Conservation (phyloP, 2,888 invertebrate species). For the Lobophora halterata region DNA sequence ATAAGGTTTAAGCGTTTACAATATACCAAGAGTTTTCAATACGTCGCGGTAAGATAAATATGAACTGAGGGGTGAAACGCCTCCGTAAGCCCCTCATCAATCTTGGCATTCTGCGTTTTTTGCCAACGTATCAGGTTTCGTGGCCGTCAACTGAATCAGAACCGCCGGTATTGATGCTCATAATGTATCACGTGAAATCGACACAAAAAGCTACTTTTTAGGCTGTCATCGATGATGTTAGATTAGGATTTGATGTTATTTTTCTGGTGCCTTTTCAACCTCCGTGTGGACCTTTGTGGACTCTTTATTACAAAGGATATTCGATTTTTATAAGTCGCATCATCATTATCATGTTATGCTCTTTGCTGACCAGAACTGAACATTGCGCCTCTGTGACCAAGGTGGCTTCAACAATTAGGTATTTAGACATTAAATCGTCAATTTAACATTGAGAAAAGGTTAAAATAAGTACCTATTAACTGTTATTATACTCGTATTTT, state of each 20-base stretch:
- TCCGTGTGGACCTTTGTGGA: too few relatives aligned
- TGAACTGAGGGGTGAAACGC: slow-evolving; percentile 21
- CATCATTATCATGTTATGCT: too few relatives aligned
- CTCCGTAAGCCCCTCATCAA: slow-evolving; percentile 31
- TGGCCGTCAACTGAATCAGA: slow-evolving; percentile 39
- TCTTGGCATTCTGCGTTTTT: slow-evolving; percentile 50
- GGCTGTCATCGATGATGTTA: slow-evolving; percentile 8
- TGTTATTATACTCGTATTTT: too few relatives aligned
- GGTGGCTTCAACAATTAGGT: too few relatives aligned
- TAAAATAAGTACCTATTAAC: too few relatives aligned
- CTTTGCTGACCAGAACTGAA: too few relatives aligned
- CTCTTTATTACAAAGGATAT: too few relatives aligned
- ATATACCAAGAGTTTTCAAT: slow-evolving; percentile 19
- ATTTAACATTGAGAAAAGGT: too few relatives aligned
- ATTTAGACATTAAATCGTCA: too few relatives aligned
- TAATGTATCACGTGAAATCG: slow-evolving; percentile 36
- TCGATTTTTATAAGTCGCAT: too few relatives aligned
- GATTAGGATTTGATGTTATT: slow-evolving; percentile 6
- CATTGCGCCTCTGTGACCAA: too few relatives aligned
- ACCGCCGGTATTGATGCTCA: slow-evolving; percentile 37
- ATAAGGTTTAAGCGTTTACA: slow-evolving; percentile 30
- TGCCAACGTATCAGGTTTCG: slow-evolving; percentile 45
- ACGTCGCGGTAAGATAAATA: slow-evolving; percentile 24
- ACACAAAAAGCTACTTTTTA: slow-evolving; percentile 25
- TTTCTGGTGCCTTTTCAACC: too few relatives aligned